Evolutionary conservation across 2,888 invertebrate species (phyloP), one percentile per base, ranked within the genome.

Genomic region (Branchipolynoe longqiensis): DNA sequence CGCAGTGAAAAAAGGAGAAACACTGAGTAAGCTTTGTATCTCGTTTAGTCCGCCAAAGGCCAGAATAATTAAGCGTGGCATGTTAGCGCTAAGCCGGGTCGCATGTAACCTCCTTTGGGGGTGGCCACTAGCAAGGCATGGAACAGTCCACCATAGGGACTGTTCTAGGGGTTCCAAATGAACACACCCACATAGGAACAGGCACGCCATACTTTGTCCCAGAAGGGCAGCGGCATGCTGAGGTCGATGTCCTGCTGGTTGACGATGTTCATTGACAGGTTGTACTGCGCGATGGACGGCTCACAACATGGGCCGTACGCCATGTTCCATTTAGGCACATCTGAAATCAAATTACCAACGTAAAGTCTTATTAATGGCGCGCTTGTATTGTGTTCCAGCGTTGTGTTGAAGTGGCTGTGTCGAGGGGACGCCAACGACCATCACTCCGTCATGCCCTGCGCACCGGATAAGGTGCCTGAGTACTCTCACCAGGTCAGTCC

Each of bases 271-370:
- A 98, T 97, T 88, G 96, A 96, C 94, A 97, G 94, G 92, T 97
- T 97, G 94, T 97, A 97, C 91, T 97, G 97, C 0, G 98, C 97
- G 85, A 98, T 96, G n/a, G 97, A 98, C 0, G 99, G 99, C 92
- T 99, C 99, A 99, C 99, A 99, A 93, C 99, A 99, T 0, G 99
- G 98, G 0, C 99, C 99, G 93, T 99, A 99, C 0, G 98, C 98
- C 93, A 98, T 97, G 92, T 97, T 96, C 92, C 96, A 97, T 89
- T 96, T 96, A 83, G 97, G 96, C 90, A 98, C 96, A 93, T 98
- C 98, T 92, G 88, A 0, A 89, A 87, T 28, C 1, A 31, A 69
- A 8, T 8, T 12, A 14, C 14, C 18, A 74, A n/a, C n/a, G n/a
- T n/a, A n/a, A n/a, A n/a, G n/a, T n/a, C n/a, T n/a, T n/a, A n/a